A percentile compares a stretch with the other conserved stretches of the same genome.
Evolutionary conservation across 2,797 vertebrate species (phyloP).

Genomic region (Synaphobranchus kaupii): DNA sequence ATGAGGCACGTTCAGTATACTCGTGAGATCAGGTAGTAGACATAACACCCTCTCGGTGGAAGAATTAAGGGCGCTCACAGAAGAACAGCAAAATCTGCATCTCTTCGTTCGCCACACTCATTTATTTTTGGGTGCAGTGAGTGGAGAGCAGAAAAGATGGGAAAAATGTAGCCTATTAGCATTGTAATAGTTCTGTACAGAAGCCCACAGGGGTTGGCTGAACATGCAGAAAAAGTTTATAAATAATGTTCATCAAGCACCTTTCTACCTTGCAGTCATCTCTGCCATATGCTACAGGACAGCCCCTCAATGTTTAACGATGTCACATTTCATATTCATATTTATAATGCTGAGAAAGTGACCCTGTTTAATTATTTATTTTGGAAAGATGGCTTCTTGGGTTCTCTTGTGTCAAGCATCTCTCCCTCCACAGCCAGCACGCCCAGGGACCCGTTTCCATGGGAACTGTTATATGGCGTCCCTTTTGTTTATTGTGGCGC

Average conservation of each 20-base stretch:
- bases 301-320: not conserved
- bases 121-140: not conserved
- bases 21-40: not conserved
- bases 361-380: not conserved
- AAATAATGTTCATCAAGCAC: no score
- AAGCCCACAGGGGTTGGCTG: not conserved
- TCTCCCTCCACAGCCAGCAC: slow-evolving; percentile 12
- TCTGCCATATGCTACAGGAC: no score
- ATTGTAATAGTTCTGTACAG: no score
- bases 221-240: not conserved
- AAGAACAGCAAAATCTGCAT: not conserved
- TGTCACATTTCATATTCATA: not conserved
- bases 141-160: no score
- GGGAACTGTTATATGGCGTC: slow-evolving; percentile 19
- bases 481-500: slow-evolving; percentile 46
- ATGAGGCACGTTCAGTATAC: not conserved
- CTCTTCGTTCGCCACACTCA: not conserved
- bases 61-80: not conserved
- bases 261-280: no score
- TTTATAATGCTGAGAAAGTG: not conserved
- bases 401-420: slow-evolving; percentile 13
- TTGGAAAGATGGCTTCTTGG: not conserved
- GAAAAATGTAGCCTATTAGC: no score
- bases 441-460: slow-evolving; percentile 12
- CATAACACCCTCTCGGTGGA: not conserved